Conservation (phyloP, 2,113 vertebrate species). For the Pseudonaja textilis region DNA sequence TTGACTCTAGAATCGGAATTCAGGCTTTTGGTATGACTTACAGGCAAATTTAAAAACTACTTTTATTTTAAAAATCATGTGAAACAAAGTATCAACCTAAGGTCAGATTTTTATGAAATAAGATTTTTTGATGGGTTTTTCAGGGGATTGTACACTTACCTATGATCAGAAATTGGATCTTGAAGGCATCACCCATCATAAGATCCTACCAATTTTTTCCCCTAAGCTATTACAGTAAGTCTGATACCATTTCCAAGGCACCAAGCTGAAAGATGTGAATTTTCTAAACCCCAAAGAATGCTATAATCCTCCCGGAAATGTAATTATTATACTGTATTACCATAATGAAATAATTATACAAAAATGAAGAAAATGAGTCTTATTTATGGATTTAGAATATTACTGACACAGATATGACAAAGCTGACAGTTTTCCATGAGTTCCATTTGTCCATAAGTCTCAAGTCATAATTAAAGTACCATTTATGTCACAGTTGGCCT, state of each 20-base stretch:
- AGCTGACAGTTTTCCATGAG: slow-evolving; percentile 56
- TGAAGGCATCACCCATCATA: not conserved
- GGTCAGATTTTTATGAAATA: not conserved
- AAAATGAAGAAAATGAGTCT: slow-evolving; percentile 63
- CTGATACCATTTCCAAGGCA: slow-evolving; percentile 45
- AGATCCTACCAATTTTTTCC: slow-evolving; percentile 23
- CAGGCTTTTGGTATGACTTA: not conserved
- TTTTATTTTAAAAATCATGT: not conserved
- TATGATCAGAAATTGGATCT: slow-evolving; percentile 5
- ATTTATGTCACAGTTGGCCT: slow-evolving; percentile 51
- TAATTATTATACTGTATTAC: slow-evolving; percentile 54
- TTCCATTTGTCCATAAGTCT: slow-evolving; percentile 58
- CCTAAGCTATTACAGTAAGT: slow-evolving; percentile 21
- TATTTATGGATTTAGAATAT: slow-evolving; percentile 59
- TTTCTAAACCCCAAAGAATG: slow-evolving; percentile 47
- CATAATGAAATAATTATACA: slow-evolving; percentile 66
- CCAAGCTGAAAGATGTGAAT: slow-evolving; percentile 46
- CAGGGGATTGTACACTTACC: accelerated
- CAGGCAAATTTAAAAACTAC: not conserved
- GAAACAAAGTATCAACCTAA: not conserved
- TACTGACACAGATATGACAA: slow-evolving; percentile 53
- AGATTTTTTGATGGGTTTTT: slow-evolving; percentile 7
- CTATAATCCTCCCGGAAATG: slow-evolving; percentile 59
- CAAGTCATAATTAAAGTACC: slow-evolving; percentile 45
- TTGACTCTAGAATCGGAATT: not conserved